Evolutionary conservation across 2,113 vertebrate genomes (phyloP), one percentile per base, ranked within the genome.

Genomic region (Melanerpes aurifrons): DNA sequence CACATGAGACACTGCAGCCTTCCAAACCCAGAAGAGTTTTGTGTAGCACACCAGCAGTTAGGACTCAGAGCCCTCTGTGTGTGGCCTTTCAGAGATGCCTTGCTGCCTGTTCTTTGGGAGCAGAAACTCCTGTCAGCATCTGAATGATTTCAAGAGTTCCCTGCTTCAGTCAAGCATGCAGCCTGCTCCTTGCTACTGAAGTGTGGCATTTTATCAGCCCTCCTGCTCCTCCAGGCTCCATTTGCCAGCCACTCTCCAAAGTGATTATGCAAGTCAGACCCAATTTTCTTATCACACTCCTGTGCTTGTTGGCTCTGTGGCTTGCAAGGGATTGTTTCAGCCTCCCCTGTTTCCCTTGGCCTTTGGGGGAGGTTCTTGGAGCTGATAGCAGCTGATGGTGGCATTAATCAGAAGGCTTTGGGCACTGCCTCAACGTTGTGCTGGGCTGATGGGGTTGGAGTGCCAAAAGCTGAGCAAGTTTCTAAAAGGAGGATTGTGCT

Each of bases 401-500:
- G 85, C 29, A 91, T 94, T 94, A 93, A 83, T 83, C 26, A 94
- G 88, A 48, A 69, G 82, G 32, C 89, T 92, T 94, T 94, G 67
- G 17, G 96, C 91, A 91, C 85, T 90, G 54, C 40, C 40, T 40
- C 40, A 40, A 12, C 10, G 40, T 94, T 94, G 96, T 94, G 87
- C 86, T 81, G 58, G 91, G 78, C 93, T 90, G 90, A 79, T 97
- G 73, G 95, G 56, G 87, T 93, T 87, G 45, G 74, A 56, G 82
- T 92, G 96, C 94, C 92, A 96, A 92, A 94, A 92, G 88, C 61
- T 94, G 94, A 97, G 85, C 89, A 89, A 90, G 84, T 89, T 94
- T 94, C 92, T 95, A 95, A 93, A 97, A 94, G 94, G 68, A 82
- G 87, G 66, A 62, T 96, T 97, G 94, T 95, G 91, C 94, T 96